A percentile compares a stretch with the other conserved stretches of the same genome.
Evolutionary conservation across 2,797 vertebrate genomes (phyloP).

Genomic region (Rhynchotus rufescens): DNA sequence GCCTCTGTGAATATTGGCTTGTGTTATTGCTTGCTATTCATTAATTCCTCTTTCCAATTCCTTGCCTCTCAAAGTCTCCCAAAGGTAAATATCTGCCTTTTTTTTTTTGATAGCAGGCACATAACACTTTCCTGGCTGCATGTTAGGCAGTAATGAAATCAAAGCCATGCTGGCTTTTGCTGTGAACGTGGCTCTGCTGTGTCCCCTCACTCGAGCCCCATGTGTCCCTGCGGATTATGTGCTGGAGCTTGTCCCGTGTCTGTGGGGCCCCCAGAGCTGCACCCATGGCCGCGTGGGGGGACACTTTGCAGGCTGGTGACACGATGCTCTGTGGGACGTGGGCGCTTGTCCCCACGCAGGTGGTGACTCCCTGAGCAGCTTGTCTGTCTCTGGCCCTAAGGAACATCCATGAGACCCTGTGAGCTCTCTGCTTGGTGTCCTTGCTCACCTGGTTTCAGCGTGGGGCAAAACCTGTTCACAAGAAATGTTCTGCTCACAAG

Average conservation of each 20-base stretch:
- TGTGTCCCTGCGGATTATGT: neutral
- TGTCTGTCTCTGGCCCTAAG: neutral
- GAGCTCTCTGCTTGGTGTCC: neutral
- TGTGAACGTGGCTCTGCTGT: neutral
- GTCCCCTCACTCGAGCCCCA: neutral
- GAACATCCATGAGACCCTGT: neutral
- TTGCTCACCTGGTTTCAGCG: neutral
- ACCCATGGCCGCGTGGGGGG: neutral
- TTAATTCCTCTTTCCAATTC: conserved; percentile 46
- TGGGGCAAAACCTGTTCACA: no score
- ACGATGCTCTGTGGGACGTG: neutral
- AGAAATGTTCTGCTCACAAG: neutral
- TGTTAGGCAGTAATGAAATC: neutral
- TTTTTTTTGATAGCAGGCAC: neutral
- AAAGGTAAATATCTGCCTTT: conserved; percentile 11
- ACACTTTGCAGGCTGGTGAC: neutral
- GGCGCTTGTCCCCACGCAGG: neutral
- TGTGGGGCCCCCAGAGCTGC: neutral
- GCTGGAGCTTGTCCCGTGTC: neutral
- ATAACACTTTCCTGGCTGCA: neutral
- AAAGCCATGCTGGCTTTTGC: neutral
- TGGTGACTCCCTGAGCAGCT: neutral
- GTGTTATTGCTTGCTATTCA: conserved; percentile 36
- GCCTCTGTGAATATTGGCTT: conserved; percentile 21
- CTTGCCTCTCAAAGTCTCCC: conserved; percentile 35